phyloP scores from a whole-genome alignment of 1,140 invertebrate species.

The Anastatus disparis region DNA sequence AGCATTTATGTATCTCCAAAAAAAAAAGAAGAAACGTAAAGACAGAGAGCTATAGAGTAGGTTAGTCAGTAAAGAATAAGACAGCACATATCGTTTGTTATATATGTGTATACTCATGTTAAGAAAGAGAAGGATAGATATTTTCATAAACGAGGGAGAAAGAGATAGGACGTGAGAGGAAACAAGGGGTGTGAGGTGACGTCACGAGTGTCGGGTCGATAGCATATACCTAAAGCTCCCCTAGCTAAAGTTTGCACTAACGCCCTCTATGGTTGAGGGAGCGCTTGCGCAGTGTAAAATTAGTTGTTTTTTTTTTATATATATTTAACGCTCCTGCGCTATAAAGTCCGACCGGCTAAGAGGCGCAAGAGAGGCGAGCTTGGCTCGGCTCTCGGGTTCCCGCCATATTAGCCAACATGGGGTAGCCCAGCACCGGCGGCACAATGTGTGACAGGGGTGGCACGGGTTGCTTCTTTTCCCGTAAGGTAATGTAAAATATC shows the following conservation, averaged over 20 bases:
- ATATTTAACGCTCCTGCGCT: no score
- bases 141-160: not conserved
- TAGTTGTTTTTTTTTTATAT: no score
- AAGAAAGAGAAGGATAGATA: not conserved
- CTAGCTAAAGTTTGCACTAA: no score
- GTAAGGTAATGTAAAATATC: conserved; percentile 64
- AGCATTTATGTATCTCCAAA: no score
- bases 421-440: conserved; percentile 47
- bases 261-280: no score
- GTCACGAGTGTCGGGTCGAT: conserved; percentile 63
- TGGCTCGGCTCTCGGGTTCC: conserved; percentile 58
- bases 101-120: no score
- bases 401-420: conserved; percentile 68
- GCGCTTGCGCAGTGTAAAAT: no score
- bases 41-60: conserved; percentile 14
- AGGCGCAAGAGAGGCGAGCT: not conserved
- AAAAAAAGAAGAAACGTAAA: conserved; percentile 22
- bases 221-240: conserved; percentile 56
- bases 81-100: no score
- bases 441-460: conserved; percentile 75
- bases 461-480: conserved; percentile 75
- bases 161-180: not conserved
- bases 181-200: conserved; percentile 49
- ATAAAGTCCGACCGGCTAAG: no score
- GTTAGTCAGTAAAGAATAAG: no score